Evolutionary conservation across 2,113 vertebrate species (phyloP).

Genomic region (Vulpes vulpes): DNA sequence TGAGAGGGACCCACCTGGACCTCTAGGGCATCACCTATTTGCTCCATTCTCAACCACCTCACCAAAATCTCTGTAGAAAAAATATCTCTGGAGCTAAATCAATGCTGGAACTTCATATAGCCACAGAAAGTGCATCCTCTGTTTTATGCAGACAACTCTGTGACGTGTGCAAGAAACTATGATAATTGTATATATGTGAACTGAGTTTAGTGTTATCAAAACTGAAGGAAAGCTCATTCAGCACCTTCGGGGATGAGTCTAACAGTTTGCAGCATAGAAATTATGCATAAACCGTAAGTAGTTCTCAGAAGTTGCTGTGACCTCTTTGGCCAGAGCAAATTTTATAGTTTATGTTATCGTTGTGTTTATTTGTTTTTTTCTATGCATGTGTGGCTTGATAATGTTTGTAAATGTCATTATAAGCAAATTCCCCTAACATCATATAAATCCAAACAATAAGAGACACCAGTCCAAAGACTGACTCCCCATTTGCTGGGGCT

Average conservation of each 20-base stretch:
- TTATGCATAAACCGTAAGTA: background rate
- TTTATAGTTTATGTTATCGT: background rate
- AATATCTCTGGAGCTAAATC: background rate
- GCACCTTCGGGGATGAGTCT: background rate
- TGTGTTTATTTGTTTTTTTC: background rate
- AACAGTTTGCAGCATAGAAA: background rate
- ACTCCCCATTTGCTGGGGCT: background rate
- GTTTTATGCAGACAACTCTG: background rate
- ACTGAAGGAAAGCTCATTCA: background rate
- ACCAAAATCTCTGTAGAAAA: background rate
- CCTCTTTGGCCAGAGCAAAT: background rate
- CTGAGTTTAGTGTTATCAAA: conserved; percentile 8
- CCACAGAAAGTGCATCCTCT: background rate
- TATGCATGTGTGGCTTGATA: background rate
- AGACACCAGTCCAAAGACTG: background rate
- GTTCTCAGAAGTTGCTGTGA: background rate
- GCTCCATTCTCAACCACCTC: background rate
- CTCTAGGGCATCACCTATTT: background rate
- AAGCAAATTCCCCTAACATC: background rate
- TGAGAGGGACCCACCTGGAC: background rate
- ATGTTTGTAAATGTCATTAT: background rate
- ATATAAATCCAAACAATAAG: background rate
- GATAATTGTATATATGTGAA: background rate
- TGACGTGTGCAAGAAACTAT: background rate
- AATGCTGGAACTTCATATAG: background rate